Base-by-base conservation (phyloP, 1,140 invertebrate genomes). In the Trachymyrmex septentrionalis region DNA sequence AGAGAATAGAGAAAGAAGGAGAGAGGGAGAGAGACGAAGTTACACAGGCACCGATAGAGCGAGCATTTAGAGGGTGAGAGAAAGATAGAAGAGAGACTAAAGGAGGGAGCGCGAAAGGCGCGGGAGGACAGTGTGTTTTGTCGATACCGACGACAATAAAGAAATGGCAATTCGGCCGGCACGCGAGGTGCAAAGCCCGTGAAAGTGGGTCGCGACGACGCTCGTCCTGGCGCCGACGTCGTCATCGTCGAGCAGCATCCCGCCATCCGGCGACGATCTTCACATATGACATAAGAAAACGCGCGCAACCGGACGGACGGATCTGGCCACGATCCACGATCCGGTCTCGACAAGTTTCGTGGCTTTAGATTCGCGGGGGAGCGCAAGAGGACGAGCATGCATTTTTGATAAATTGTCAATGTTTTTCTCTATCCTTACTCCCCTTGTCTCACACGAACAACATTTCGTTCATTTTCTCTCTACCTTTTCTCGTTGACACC, bases 41-140 rank as follows among this genome's bases (percentile, higher is more conserved):
- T 4, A 76, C 5, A 3, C 3, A 3, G 14, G 27, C 3, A 50
- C 14, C 2, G 24, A 75, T 34, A 10, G 19, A 59, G n/a, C 53
- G 30, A 55, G 69, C 14, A 19, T 27, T 50, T 50, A 16, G 48
- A 76, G 14, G 19, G 21, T 14, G 80, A 24, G 80, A 24, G 48
- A 16, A 55, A n/a, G 19, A 72, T 9, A 9, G 82, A 66, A 30
- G 10, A 27, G 59, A 48, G 50, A 44, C 19, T 44, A 44, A 44
- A 44, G 38, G 38, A 44, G 38, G 38, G 38, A 76, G 16, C 24
- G 81, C 63, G 91, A 92, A 92, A 93, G 77, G 48, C 87, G 92
- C 90, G 91, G 92, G 91, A 92, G 90, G 87, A 92, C 87, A 53
- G 64, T 81, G 94, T 95, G 94, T 95, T 95, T 95, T 94, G 92